These are phyloP conservation scores for Ganaspis sp. DNA, from an alignment of 1,140 invertebrate species.

Conservation along the genomic window DNA sequence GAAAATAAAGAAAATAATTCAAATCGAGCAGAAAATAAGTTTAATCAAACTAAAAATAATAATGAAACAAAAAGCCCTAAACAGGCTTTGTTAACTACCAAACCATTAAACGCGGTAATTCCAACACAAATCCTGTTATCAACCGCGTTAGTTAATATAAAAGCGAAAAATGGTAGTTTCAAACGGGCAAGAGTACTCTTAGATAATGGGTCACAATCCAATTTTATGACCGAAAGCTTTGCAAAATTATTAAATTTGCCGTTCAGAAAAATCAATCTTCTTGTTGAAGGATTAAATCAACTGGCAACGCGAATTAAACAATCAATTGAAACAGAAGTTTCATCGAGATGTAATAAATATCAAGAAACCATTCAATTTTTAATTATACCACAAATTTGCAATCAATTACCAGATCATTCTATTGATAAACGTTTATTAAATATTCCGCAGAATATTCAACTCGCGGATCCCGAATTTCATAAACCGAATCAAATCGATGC, in stretches of 20 bases:
- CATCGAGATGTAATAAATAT: slow-evolving; percentile 37
- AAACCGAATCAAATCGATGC: slow-evolving; percentile 31
- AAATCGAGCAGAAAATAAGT: too few relatives aligned
- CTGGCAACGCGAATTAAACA: neutral
- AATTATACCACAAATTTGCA: slow-evolving; percentile 32
- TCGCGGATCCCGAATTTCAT: slow-evolving; percentile 37
- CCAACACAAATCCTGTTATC: slow-evolving; percentile 36
- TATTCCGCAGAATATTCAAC: slow-evolving; percentile 21
- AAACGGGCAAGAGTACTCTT: slow-evolving; percentile 35
- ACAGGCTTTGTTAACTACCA: neutral
- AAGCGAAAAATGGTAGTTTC: neutral
- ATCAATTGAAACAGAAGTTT: slow-evolving; percentile 28
- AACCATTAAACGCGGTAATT: neutral
- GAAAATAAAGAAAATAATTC: too few relatives aligned
- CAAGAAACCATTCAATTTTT: slow-evolving; percentile 15
- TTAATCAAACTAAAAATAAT: too few relatives aligned
- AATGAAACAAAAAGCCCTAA: too few relatives aligned
- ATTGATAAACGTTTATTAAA: slow-evolving; percentile 3
- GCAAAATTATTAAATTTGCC: slow-evolving; percentile 35
- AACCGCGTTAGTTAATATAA: slow-evolving; percentile 34
- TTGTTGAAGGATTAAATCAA: slow-evolving; percentile 41
- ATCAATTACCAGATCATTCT: slow-evolving; percentile 33
- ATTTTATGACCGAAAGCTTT: slow-evolving; percentile 41
- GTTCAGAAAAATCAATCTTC: neutral
- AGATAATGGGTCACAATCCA: slow-evolving; percentile 40